Percentiles rank a stretch among this genome's conserved stretches.
Conservation (phyloP, 2,888 invertebrate species). For the Netelia virgata region DNA sequence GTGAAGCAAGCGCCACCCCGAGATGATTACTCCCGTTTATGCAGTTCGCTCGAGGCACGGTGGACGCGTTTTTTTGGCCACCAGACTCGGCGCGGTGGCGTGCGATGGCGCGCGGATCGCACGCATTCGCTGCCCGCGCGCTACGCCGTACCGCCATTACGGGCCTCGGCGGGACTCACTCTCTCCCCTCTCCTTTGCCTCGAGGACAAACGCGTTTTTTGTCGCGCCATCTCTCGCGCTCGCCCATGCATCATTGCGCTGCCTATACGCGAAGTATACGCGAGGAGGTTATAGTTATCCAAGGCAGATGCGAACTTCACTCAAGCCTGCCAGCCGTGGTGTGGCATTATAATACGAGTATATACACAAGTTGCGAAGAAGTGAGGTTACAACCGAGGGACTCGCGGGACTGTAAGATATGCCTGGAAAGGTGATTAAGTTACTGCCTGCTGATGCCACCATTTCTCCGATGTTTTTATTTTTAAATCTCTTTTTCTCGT, state of each 20-base stretch:
- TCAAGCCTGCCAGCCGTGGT: constrained; percentile 39
- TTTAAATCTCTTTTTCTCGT: constrained; percentile 46
- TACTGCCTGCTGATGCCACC: constrained; percentile 16
- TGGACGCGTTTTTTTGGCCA: constrained; percentile 45
- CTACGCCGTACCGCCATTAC: constrained; percentile 24
- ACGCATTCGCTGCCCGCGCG: constrained; percentile 40
- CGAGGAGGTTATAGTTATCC: neutral
- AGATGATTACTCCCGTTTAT: constrained; percentile 73
- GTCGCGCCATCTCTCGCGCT: constrained; percentile 67
- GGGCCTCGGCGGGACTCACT: constrained; percentile 35
- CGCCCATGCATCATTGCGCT: constrained; percentile 17
- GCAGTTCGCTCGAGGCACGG: constrained; percentile 68
- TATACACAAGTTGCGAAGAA: constrained; percentile 1
- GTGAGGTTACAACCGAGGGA: neutral
- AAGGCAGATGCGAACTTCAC: constrained; percentile 56
- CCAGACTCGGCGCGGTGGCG: constrained; percentile 45
- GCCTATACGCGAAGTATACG: constrained; percentile 14
- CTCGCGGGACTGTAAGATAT: neutral
- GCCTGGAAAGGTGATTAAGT: constrained; percentile 28
- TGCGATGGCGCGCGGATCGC: constrained; percentile 31
- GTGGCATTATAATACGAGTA: constrained; percentile 30
- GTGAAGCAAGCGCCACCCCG: constrained; percentile 51
- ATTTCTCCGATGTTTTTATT: no score
- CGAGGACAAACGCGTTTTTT: constrained; percentile 74
- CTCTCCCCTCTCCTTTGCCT: constrained; percentile 53